Evolutionary conservation across 2,888 invertebrate species (phyloP), one percentile per base, ranked within the genome.

Genomic region (Nymphalis urticae): DNA sequence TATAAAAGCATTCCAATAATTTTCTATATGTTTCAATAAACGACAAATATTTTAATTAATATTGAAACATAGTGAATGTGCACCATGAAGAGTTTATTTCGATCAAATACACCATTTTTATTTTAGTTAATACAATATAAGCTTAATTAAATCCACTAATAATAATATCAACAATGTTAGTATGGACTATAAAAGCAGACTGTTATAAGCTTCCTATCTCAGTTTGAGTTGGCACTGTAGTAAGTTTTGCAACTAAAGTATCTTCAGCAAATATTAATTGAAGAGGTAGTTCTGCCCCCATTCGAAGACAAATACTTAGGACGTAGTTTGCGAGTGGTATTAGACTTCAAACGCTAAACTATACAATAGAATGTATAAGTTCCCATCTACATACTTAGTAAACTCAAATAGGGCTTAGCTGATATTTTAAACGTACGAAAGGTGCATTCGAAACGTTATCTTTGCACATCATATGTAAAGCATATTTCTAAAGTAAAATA

Each of bases 181-280:
- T n/a, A 7, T 10, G 8, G 56, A 36, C 56, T 58, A 36, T 32
- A 36, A n/a, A 2, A 58, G 32, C 17, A 32, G 36, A 58, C 36
- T 58, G 19, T 42, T 58, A 36, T 58, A 58, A 58, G 62, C 62
- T 50, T 68, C 54, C 62, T 48, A 62, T 69, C 50, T 36, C 50
- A 61, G 62, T 64, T 67, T 48, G 48, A 69, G 48, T 83, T 73
- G 74, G 72, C 81, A 83, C 81, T 82, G 82, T 82, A 81, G 80
- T 58, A 83, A 85, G 83, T 85, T 85, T 74, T 75, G 75, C 74
- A 75, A 82, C 60, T 71, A 63, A 85, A 86, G 82, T 84, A 85
- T 83, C 85, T 85, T 83, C 74, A 81, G 85, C 84, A 87, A 87
- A 87, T 87, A 89, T 87, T 86, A 86, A 86, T 85, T 83, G 81